Conservation (phyloP, 1,140 invertebrate genomes). For the Tetraneura akinire region DNA sequence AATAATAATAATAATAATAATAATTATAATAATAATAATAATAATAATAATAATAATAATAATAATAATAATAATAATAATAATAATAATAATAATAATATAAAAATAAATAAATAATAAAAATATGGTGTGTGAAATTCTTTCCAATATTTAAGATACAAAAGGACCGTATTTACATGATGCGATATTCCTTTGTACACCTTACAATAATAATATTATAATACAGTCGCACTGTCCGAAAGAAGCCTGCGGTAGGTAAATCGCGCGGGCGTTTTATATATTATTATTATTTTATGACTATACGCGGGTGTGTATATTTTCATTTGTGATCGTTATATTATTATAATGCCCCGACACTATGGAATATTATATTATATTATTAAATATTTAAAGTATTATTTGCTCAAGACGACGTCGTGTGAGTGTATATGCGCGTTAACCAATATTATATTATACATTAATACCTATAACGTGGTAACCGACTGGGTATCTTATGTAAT, state of each 20-base stretch:
- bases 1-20: too few relatives aligned
- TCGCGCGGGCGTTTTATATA: not conserved
- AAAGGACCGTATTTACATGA: constrained; percentile 36
- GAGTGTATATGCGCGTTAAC: not conserved
- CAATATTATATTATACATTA: too few relatives aligned
- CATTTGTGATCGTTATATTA: constrained; percentile 1
- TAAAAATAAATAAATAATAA: not conserved
- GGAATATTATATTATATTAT: not conserved
- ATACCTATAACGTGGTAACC: too few relatives aligned
- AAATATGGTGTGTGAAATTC: constrained; percentile 37
- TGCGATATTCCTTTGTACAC: not conserved
- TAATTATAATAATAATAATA: too few relatives aligned
- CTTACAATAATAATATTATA: not conserved
- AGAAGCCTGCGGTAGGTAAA: constrained; percentile 34
- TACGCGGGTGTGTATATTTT: not conserved
- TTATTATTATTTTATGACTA: not conserved
- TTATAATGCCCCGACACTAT: not conserved
- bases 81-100: constrained; percentile 16
- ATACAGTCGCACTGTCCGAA: not conserved
- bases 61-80: too few relatives aligned
- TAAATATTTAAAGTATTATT: not conserved
- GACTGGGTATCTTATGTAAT: too few relatives aligned
- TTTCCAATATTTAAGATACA: not conserved
- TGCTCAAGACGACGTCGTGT: not conserved
- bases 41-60: too few relatives aligned